Evolutionary conservation across 2,888 invertebrate genomes (phyloP).

Genomic region (Ormyrus labotus): DNA sequence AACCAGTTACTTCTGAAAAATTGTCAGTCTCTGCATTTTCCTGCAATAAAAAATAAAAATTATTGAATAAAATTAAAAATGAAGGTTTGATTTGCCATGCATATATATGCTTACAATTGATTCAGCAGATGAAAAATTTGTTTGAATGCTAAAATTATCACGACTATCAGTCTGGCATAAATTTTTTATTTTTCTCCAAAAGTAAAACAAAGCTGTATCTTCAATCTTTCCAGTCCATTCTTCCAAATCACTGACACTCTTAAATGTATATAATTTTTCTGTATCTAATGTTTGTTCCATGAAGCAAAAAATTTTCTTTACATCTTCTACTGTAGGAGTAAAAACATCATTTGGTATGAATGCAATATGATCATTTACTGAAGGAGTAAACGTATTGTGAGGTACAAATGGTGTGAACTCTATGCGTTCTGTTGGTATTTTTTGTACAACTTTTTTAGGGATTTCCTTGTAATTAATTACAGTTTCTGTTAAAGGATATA

Average conservation of each 20-base stretch:
- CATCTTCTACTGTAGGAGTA: not conserved
- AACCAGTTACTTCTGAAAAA: too few relatives aligned
- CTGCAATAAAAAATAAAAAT: not conserved
- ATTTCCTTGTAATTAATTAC: constrained; percentile 29
- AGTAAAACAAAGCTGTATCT: constrained; percentile 33
- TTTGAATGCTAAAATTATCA: not conserved
- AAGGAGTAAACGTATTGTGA: not conserved
- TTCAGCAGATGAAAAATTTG: not conserved
- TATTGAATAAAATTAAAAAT: constrained; percentile 6
- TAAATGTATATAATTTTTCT: constrained; percentile 25
- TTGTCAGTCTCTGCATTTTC: constrained; percentile 1
- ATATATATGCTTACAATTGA: not conserved
- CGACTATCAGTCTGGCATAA: not conserved
- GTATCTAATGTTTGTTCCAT: constrained; percentile 11
- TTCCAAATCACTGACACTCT: not conserved
- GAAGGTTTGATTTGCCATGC: not conserved
- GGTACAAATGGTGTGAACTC: constrained; percentile 7
- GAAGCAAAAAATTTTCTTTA: not conserved
- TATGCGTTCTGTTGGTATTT: constrained; percentile 2
- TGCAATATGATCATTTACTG: not conserved
- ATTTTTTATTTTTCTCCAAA: constrained; percentile 31
- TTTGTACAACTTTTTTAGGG: constrained; percentile 12
- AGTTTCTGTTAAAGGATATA: constrained; percentile 26
- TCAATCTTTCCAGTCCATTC: constrained; percentile 29
- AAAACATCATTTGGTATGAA: not conserved